Percentiles rank a stretch among this genome's conserved stretches.
Evolutionary conservation across 2,113 vertebrate genomes (phyloP).

Genomic region (Macquaria ambigua): DNA sequence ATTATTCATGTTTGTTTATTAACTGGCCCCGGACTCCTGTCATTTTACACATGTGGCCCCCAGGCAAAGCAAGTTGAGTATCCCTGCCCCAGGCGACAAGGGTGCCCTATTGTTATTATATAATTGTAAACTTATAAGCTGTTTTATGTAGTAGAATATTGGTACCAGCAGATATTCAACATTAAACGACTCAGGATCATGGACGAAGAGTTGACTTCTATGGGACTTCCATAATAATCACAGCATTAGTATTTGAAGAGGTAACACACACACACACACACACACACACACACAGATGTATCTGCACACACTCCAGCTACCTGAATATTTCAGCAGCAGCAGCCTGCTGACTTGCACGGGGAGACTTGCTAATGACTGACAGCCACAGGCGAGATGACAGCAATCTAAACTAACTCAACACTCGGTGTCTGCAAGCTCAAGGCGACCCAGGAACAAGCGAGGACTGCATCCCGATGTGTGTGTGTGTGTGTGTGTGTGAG

Average conservation of each 20-base stretch:
- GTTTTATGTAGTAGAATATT: not conserved
- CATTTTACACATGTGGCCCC: no score
- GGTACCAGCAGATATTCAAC: not conserved
- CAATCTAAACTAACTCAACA: slow-evolving; percentile 23
- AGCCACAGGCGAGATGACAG: slow-evolving; percentile 35
- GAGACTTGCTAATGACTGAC: slow-evolving; percentile 42
- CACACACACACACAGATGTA: not conserved
- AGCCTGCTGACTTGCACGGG: not conserved
- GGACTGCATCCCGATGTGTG: not conserved
- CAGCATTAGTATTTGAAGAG: not conserved
- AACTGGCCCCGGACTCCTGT: no score
- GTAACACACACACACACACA: not conserved
- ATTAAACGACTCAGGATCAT: not conserved
- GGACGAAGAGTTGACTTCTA: not conserved
- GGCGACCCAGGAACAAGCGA: not conserved
- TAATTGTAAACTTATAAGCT: not conserved
- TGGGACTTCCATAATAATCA: not conserved
- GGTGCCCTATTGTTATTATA: not conserved
- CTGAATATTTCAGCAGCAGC: slow-evolving; percentile 45
- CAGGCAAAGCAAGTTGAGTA: no score
- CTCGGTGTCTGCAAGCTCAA: not conserved
- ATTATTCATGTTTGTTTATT: no score
- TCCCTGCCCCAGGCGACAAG: not conserved
- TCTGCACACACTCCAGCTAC: not conserved
- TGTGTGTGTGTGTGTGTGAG: slow-evolving; percentile 27